phyloP scores from a whole-genome alignment of 2,113 vertebrate species.

The Neopipo cinnamomea region DNA sequence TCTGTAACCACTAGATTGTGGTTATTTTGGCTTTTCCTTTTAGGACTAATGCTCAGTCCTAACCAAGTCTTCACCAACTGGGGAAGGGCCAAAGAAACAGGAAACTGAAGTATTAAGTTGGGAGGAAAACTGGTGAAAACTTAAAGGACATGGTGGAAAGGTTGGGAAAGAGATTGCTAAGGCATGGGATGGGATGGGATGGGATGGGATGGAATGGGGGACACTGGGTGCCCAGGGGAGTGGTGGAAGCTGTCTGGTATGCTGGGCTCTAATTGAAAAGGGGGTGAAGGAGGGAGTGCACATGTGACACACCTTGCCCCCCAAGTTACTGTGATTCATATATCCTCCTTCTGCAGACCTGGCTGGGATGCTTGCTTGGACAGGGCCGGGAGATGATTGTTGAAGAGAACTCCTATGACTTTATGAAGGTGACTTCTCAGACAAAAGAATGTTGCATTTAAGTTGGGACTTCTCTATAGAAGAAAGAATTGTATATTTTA shows the following conservation, averaged over 20 bases:
- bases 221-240: background rate
- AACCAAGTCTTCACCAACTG: background rate
- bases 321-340: rapidly evolving
- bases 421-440: background rate
- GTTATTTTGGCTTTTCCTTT: background rate
- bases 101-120: background rate
- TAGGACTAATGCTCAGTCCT: background rate
- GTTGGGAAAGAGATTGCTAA: background rate
- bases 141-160: background rate
- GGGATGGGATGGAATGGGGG: background rate
- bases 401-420: background rate
- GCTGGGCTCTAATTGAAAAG: background rate
- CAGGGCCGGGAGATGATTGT: background rate
- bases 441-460: background rate
- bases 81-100: background rate
- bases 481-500: background rate
- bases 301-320: rapidly evolving
- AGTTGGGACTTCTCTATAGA: background rate
- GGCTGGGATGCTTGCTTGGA: background rate
- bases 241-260: background rate
- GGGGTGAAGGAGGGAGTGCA: background rate
- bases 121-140: background rate
- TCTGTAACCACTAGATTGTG: background rate
- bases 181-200: background rate
- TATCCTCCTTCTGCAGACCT: background rate